Evolutionary conservation across 2,888 invertebrate genomes (phyloP).

Genomic region (Geophilus truncorum): DNA sequence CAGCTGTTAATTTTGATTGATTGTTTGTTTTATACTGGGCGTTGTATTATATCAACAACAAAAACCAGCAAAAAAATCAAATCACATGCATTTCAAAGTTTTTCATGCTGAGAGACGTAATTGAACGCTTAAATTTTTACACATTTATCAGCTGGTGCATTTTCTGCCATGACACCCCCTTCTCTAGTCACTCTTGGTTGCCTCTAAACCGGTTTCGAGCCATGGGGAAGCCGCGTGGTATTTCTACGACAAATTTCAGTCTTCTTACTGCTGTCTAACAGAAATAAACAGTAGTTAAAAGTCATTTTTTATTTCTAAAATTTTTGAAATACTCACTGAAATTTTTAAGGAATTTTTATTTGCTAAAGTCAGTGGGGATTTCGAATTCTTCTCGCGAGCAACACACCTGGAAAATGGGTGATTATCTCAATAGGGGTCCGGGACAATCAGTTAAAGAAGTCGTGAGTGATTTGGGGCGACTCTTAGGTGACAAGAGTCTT

Average conservation of each 20-base stretch:
- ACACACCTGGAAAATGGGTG: neutral
- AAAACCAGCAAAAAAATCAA: neutral
- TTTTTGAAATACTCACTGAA: neutral
- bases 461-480: neutral
- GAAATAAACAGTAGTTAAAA: no score
- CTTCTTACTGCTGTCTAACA: no score
- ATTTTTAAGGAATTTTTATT: neutral
- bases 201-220: neutral
- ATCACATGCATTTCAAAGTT: neutral
- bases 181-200: neutral
- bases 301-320: neutral
- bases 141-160: neutral
- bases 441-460: neutral
- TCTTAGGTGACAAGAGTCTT: neutral
- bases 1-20: no score
- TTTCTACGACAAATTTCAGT: neutral
- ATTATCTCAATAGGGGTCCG: neutral
- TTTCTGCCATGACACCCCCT: neutral
- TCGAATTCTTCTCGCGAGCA: neutral
- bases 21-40: no score
- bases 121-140: neutral
- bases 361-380: no score
- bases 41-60: no score
- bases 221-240: neutral
- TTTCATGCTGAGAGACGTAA: no score